Evolutionary conservation across 2,113 vertebrate genomes (phyloP), one percentile per base, ranked within the genome.

Genomic region (Tichodroma muraria): DNA sequence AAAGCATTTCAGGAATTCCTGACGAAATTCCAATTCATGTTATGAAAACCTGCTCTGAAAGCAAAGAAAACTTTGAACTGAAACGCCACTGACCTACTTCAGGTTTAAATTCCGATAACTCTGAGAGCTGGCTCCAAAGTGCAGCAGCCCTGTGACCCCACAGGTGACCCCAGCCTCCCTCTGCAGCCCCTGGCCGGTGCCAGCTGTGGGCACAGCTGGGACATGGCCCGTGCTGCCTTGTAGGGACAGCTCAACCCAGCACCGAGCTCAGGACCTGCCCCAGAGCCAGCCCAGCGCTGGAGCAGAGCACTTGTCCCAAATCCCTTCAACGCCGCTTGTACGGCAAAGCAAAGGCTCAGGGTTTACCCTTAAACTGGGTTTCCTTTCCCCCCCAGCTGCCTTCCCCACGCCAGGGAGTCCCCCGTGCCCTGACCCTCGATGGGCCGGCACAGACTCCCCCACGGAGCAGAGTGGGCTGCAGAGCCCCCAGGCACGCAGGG

Each of bases 341-440:
- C 35, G 5, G 13, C 20, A 19, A 13, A 79, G 70, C 38, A 60
- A 33, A 53, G 6, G 21, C 42, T 70, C 54, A 4, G 24, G 4
- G 7, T 28, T 18, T n/a, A 9, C 64, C 68, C 45, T n/a, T 7
- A 19, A 44, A 31, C 2, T 59, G 52, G 24, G 8, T 10, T 59
- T 53, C 70, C n/a, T 21, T 76, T 64, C 6, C 0, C 9, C 57
- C 4, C 35, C 44, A 25, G 37, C 49, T 50, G 50, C 37, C 54
- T 44, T 22, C 47, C 66, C 7, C 44, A 15, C 2, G 38, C 53
- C 18, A 2, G 0, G 0, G 31, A 17, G 16, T 9, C 69, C 11
- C 60, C 28, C 0, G 0, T 18, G 78, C 28, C 53, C 78, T 31
- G 82, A 42, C 1, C 2, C 45, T 11, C 0, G 1, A 4, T 3